These are phyloP conservation scores for Peromyscus aztecus DNA, from an alignment of 2,797 vertebrate genomes.

Conservation along the genomic window DNA sequence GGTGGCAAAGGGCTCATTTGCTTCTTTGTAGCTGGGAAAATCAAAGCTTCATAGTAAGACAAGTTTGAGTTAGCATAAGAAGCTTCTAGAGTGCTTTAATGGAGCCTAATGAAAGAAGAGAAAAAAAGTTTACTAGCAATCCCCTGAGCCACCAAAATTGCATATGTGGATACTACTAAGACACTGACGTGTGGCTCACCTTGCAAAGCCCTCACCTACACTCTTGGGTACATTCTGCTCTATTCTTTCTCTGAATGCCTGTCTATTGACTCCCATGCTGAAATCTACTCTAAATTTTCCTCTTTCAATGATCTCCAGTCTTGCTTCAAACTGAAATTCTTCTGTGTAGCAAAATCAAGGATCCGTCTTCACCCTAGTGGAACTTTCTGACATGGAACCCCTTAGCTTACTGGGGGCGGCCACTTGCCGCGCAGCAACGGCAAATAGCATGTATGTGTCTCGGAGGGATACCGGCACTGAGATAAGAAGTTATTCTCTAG, in stretches of 20 bases:
- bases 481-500: neutral
- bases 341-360: neutral
- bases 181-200: neutral
- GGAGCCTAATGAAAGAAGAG: neutral
- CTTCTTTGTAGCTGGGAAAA: neutral
- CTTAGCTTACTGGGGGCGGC: neutral
- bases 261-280: neutral
- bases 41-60: neutral
- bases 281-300: neutral
- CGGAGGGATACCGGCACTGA: neutral
- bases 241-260: neutral
- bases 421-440: neutral
- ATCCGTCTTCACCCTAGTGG: neutral
- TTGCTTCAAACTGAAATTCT: neutral
- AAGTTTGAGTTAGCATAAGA: constrained; percentile 17
- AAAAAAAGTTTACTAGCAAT: neutral
- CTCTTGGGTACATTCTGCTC: neutral
- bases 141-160: neutral
- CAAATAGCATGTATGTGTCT: neutral
- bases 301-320: neutral
- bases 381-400: neutral
- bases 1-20: neutral
- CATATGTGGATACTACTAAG: neutral
- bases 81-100: constrained; percentile 24
- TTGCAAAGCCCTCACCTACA: neutral